phyloP scores from a whole-genome alignment of 1,140 invertebrate species.

The Brachionus sp. region DNA sequence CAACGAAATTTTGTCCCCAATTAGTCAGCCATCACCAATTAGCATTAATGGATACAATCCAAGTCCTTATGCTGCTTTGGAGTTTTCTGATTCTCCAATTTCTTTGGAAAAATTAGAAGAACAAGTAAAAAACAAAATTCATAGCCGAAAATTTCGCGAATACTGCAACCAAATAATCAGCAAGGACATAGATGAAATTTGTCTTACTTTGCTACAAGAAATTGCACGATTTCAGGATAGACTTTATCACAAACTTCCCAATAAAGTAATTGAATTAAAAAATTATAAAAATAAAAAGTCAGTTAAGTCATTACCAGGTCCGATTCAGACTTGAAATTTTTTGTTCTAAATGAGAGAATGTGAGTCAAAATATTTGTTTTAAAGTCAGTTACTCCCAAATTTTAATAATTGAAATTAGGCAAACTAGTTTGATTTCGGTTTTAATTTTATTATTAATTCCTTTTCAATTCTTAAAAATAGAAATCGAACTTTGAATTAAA shows the following conservation, averaged over 20 bases:
- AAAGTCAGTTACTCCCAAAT: too few species aligned
- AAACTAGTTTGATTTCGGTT: too few species aligned
- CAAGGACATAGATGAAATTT: slow-evolving; percentile 58
- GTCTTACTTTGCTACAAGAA: slow-evolving; percentile 61
- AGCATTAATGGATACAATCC: slow-evolving; percentile 46
- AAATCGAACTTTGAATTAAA: too few species aligned
- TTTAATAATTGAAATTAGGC: too few species aligned
- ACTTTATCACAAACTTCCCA: slow-evolving; percentile 64
- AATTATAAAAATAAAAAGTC: neutral
- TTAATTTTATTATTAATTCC: too few species aligned
- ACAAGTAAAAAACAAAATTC: slow-evolving; percentile 43
- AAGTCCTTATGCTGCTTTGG: slow-evolving; percentile 47
- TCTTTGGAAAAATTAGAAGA: slow-evolving; percentile 47
- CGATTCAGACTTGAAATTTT: too few species aligned
- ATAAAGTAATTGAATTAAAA: slow-evolving; percentile 48
- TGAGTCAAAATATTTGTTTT: too few species aligned
- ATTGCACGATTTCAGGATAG: slow-evolving; percentile 66
- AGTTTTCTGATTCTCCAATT: slow-evolving; percentile 3
- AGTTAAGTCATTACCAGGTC: too few species aligned
- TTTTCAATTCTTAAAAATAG: too few species aligned
- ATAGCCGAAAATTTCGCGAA: slow-evolving; percentile 48
- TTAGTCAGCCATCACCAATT: slow-evolving; percentile 34
- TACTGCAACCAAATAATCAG: slow-evolving; percentile 59
- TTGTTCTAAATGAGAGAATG: too few species aligned
- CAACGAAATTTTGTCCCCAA: slow-evolving; percentile 47